A percentile compares a stretch with the other conserved stretches of the same genome.
Evolutionary conservation across 2,888 invertebrate genomes (phyloP).

Genomic region (Aspidiotus rigidus): DNA sequence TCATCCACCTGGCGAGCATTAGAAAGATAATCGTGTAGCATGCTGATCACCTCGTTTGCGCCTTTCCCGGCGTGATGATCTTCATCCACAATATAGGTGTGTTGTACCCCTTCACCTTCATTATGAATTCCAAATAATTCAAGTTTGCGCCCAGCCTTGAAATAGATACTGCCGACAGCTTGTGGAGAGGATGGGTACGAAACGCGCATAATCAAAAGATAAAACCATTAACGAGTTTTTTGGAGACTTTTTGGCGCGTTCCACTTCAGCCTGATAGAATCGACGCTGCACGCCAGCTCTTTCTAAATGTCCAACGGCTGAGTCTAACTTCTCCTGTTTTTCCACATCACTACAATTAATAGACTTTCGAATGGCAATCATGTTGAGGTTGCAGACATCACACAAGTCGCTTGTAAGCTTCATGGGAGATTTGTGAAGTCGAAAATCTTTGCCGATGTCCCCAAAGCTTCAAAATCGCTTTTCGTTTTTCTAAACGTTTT

Average conservation of each 20-base stretch:
- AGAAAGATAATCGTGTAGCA: background rate
- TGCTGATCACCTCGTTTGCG: background rate
- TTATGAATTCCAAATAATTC: background rate
- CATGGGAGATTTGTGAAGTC: too few relatives aligned
- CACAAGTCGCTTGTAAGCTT: too few relatives aligned
- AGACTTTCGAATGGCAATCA: too few relatives aligned
- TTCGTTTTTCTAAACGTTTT: too few relatives aligned
- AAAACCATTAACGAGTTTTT: background rate
- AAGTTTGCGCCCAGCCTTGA: background rate
- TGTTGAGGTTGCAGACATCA: too few relatives aligned
- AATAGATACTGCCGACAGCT: background rate
- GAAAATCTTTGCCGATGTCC: too few relatives aligned
- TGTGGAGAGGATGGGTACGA: background rate
- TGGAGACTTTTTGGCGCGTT: background rate
- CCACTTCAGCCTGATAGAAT: background rate
- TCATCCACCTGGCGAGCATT: background rate
- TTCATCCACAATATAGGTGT: background rate
- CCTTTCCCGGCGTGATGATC: background rate
- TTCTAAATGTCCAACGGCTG: background rate
- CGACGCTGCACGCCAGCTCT: background rate
- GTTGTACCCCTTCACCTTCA: background rate
- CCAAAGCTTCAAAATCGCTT: too few relatives aligned
- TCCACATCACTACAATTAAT: background rate
- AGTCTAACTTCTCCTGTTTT: background rate
- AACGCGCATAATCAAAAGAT: background rate